Conservation (phyloP, 1,140 invertebrate genomes). For the Drosophila sulfurigaster region DNA sequence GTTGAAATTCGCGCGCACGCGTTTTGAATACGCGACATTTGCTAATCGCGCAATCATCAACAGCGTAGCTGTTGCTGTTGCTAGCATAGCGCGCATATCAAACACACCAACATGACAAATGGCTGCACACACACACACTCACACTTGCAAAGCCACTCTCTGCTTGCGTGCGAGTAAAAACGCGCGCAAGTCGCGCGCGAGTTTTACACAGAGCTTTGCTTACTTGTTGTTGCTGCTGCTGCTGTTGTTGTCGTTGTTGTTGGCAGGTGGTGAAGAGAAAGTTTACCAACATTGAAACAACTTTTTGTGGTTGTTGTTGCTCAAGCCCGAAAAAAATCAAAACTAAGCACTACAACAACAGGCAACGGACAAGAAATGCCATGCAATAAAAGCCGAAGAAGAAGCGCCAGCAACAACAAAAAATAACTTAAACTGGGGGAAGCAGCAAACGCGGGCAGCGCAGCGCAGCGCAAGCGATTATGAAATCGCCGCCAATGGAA, state of each 20-base stretch:
- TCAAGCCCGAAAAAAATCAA: slow-evolving; percentile 49
- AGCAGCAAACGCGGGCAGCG: slow-evolving; percentile 40
- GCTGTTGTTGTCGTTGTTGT: slow-evolving; percentile 10
- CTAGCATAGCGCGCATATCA: slow-evolving; percentile 53
- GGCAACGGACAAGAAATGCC: slow-evolving; percentile 41
- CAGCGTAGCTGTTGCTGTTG: neutral
- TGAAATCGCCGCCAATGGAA: slow-evolving; percentile 78
- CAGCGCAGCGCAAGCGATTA: slow-evolving; percentile 65
- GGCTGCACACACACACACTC: slow-evolving; percentile 7
- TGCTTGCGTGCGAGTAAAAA: slow-evolving; percentile 55
- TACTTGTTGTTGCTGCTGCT: neutral
- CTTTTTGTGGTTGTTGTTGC: slow-evolving; percentile 72
- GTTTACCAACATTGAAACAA: slow-evolving; percentile 81
- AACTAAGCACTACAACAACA: slow-evolving; percentile 29
- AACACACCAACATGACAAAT: slow-evolving; percentile 51
- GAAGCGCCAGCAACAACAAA: slow-evolving; percentile 46
- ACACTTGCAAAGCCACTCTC: neutral
- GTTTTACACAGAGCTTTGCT: neutral
- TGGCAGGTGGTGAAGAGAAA: slow-evolving; percentile 77
- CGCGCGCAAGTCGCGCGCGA: slow-evolving; percentile 52
- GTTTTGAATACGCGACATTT: slow-evolving; percentile 70
- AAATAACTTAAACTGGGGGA: slow-evolving; percentile 57
- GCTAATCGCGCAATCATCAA: slow-evolving; percentile 71
- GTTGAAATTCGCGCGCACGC: slow-evolving; percentile 65
- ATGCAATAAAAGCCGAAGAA: slow-evolving; percentile 59